Conservation (phyloP, 2,797 vertebrate species). For the Malacoraja senta region DNA sequence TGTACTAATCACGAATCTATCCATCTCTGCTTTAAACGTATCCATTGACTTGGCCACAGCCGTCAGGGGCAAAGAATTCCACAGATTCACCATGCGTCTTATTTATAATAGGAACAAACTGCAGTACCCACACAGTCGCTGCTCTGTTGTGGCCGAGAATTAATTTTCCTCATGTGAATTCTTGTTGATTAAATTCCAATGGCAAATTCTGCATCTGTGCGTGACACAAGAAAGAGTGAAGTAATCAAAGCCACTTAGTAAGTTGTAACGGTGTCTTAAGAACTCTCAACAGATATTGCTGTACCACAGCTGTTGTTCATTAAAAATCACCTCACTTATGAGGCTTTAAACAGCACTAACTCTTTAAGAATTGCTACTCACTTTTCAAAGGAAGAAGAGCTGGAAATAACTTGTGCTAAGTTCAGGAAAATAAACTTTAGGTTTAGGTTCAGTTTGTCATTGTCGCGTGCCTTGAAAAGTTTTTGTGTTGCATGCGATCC, state of each 20-base stretch:
- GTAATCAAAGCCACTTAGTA: not conserved
- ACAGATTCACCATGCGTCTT: not conserved
- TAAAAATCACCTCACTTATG: not conserved
- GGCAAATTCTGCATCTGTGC: not conserved
- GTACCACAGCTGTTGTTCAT: not conserved
- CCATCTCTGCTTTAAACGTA: no score
- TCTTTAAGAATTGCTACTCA: not conserved
- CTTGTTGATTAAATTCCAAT: not conserved
- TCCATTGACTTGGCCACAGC: no score
- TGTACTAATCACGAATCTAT: no score
- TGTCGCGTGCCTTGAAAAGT: no score
- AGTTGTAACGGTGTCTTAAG: not conserved
- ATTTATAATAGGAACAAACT: not conserved
- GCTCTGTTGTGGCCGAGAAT: not conserved
- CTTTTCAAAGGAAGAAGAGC: not conserved
- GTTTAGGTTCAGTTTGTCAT: no score
- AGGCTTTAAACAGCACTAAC: not conserved
- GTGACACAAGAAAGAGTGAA: not conserved
- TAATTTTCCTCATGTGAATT: not conserved
- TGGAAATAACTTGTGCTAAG: not conserved
- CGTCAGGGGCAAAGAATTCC: no score
- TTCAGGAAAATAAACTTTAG: not conserved
- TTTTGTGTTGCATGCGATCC: no score
- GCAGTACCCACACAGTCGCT: not conserved
- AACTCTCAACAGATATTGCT: not conserved